Conservation (phyloP, 2,113 vertebrate species). For the Carassius auratus region DNA sequence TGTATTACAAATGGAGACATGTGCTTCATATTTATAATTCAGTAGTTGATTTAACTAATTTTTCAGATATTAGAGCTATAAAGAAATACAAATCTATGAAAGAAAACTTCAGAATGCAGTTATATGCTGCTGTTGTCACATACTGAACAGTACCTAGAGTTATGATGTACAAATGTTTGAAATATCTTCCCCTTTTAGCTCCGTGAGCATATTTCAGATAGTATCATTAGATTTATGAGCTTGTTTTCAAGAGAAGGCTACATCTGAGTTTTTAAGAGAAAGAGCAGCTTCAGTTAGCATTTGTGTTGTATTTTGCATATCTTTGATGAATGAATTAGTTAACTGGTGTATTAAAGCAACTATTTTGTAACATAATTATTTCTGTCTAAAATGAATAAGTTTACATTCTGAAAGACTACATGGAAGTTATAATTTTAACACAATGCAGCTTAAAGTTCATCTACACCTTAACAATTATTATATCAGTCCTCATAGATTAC, state of each 20-base stretch:
- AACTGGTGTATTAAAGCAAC: background rate
- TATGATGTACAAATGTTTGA: background rate
- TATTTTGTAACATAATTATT: background rate
- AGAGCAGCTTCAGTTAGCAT: background rate
- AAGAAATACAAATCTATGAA: background rate
- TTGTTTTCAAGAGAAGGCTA: slow-evolving; percentile 12
- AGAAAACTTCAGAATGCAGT: background rate
- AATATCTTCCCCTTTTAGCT: background rate
- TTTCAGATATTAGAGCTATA: background rate
- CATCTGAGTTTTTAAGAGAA: slow-evolving; percentile 2
- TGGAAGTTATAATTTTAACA: background rate
- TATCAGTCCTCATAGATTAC: background rate
- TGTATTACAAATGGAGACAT: no score
- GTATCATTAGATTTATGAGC: slow-evolving; percentile 38
- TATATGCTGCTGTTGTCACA: background rate
- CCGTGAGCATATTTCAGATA: slow-evolving; percentile 17
- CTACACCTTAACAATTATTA: background rate
- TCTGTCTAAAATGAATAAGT: background rate
- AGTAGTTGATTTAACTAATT: background rate
- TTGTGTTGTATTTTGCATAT: background rate
- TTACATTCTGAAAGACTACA: background rate
- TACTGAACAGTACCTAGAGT: background rate
- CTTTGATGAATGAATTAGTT: background rate
- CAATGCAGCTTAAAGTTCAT: background rate
- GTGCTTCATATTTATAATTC: no score